Base-by-base conservation (phyloP, 2,797 vertebrate genomes). In the Masticophis lateralis region DNA sequence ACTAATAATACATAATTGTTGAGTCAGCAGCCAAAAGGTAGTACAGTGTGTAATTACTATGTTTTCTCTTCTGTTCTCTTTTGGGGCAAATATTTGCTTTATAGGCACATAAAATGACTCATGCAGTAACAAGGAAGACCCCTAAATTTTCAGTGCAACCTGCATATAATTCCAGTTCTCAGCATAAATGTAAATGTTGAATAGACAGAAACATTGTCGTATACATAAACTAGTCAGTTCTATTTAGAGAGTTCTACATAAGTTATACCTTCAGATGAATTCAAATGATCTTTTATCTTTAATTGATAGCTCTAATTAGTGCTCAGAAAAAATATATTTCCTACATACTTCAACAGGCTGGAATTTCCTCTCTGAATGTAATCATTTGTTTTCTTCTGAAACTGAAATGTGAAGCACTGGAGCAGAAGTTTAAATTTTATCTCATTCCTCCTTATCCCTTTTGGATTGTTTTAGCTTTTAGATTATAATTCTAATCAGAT, bases 51-150 rank as follows among this genome's bases (percentile, higher is more conserved):
- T 93, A 92, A 96, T 96, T 96, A 91, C 95, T 91, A 91, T 94
- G 89, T 97, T 97, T 95, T 93, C 88, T 96, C 95, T 96, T 92
- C 93, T 94, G 59, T 88, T 95, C 57, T 94, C 96, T 91, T 94
- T 95, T 92, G 92, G 95, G 92, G 61, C 86, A 97, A 69, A 69
- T 93, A 96, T 92, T 91, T 97, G 95, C 95, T 97, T 96, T 97
- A 53, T 93, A 94, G 93, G 13, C 96, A 94, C 92, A 95, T 55
- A 96, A 96, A 97, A 94, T 94, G 0, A 95, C 61, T 97, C 91
- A 66, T 86, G 91, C 88, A 94, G 91, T 79, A 95, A 47, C 47
- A 55, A 96, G 93, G 93, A 88, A 94, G 90, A 94, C 95, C 95
- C 11, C 4, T 93, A 43, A 66, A 90, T 96, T 88, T 37, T 96